phyloP scores from a whole-genome alignment of 2,797 vertebrate genomes.

The Pseudocheirus occidentalis region DNA sequence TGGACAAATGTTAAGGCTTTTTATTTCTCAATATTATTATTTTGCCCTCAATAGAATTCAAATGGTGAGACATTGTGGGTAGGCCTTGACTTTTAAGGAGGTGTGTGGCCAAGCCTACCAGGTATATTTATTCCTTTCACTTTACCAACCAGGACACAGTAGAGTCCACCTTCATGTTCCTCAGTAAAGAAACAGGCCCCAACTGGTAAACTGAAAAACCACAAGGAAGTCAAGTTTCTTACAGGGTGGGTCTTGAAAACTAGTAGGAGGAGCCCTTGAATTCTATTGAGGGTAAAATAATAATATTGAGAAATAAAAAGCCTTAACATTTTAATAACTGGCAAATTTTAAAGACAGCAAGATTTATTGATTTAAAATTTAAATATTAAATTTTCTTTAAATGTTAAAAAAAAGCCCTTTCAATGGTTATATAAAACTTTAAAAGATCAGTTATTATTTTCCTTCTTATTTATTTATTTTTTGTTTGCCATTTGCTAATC shows the following conservation, averaged over 20 bases:
- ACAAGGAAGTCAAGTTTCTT: background rate
- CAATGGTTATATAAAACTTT: background rate
- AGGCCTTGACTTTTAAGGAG: background rate
- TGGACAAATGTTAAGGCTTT: too few species aligned
- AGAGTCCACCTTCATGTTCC: background rate
- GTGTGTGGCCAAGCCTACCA: background rate
- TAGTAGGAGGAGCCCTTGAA: too few species aligned
- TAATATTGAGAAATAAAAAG: background rate
- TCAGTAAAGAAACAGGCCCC: background rate
- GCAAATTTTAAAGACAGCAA: background rate
- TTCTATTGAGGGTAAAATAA: background rate
- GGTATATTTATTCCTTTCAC: background rate
- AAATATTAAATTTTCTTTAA: background rate
- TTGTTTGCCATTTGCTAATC: slow-evolving; percentile 22
- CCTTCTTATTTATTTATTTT: background rate
- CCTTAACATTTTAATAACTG: background rate
- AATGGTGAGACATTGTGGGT: background rate
- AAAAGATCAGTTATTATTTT: background rate
- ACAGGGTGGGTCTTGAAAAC: background rate
- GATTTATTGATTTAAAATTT: background rate
- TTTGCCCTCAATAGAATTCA: too few species aligned
- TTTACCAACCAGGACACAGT: background rate
- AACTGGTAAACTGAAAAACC: background rate
- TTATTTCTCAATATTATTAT: too few species aligned
- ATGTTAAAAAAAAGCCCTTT: background rate